Percentiles rank a stretch among this genome's conserved stretches.
Evolutionary conservation across 2,113 vertebrate genomes (phyloP).

Genomic region (Sarotherodon lohbergeri): DNA sequence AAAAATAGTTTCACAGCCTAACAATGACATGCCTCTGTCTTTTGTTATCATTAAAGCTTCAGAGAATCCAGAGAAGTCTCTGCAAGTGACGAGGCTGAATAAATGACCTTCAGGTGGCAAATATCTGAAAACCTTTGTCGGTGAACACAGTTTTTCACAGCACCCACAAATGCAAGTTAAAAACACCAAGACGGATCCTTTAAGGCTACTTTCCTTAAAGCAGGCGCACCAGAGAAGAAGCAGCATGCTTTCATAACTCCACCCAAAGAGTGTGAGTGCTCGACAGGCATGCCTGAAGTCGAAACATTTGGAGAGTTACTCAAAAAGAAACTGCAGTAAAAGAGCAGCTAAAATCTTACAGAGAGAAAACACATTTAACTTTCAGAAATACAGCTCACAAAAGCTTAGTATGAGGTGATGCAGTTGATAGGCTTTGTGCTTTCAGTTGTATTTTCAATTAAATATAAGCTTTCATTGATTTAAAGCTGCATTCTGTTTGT

Average conservation of each 20-base stretch:
- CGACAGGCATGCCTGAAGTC: neutral
- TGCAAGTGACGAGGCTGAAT: neutral
- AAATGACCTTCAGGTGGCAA: neutral
- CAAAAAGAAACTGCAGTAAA: neutral
- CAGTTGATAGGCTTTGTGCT: neutral
- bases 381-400: neutral
- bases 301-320: too few relatives aligned
- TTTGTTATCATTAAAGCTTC: neutral
- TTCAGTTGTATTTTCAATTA: neutral
- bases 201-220: neutral
- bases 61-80: neutral
- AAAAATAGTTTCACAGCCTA: neutral
- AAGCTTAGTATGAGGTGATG: neutral
- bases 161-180: neutral
- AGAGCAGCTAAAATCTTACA: neutral
- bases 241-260: too few relatives aligned
- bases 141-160: neutral
- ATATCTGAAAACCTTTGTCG: neutral
- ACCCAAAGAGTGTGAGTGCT: neutral
- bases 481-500: neutral
- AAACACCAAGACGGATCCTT: accelerated
- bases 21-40: neutral
- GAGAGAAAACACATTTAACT: neutral
- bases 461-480: neutral
- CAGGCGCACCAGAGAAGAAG: too few relatives aligned